A percentile compares a stretch with the other conserved stretches of the same genome.
Evolutionary conservation across 2,797 vertebrate species (phyloP).

Genomic region (Sebastes alutus): DNA sequence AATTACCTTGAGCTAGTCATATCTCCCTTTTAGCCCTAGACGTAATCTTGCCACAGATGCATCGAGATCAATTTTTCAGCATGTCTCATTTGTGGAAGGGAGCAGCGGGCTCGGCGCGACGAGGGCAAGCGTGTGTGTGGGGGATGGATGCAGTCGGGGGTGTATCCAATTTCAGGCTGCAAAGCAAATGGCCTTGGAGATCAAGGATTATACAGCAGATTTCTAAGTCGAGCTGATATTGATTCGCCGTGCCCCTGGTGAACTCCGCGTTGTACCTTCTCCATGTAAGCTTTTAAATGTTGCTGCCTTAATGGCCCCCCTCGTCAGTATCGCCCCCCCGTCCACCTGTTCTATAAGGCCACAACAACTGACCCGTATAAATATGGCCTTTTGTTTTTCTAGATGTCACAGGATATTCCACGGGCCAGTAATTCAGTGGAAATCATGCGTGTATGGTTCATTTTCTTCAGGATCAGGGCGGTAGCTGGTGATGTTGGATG

Average conservation of each 20-base stretch:
- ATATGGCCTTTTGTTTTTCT: constrained; percentile 51
- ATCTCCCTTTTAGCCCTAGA: constrained; percentile 62
- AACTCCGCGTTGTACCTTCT: constrained; percentile 64
- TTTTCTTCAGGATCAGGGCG: neutral
- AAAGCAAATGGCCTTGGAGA: constrained; percentile 81
- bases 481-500: neutral
- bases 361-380: constrained; percentile 53
- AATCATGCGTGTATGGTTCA: neutral
- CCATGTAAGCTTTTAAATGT: constrained; percentile 76
- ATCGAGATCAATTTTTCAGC: constrained; percentile 76
- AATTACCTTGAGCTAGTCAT: constrained; percentile 70
- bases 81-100: constrained; percentile 77
- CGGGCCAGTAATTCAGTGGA: neutral
- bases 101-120: constrained; percentile 26
- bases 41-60: constrained; percentile 69
- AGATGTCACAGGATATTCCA: neutral
- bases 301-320: constrained; percentile 45
- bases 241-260: constrained; percentile 71
- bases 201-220: constrained; percentile 81
- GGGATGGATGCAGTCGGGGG: constrained; percentile 35
- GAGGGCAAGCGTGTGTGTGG: neutral
- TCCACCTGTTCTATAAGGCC: constrained; percentile 40
- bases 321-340: neutral
- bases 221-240: constrained; percentile 75
- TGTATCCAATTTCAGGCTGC: constrained; percentile 79